Evolutionary conservation across 2,888 invertebrate species (phyloP), one percentile per base, ranked within the genome.

Genomic region (Aplocera efformata): DNA sequence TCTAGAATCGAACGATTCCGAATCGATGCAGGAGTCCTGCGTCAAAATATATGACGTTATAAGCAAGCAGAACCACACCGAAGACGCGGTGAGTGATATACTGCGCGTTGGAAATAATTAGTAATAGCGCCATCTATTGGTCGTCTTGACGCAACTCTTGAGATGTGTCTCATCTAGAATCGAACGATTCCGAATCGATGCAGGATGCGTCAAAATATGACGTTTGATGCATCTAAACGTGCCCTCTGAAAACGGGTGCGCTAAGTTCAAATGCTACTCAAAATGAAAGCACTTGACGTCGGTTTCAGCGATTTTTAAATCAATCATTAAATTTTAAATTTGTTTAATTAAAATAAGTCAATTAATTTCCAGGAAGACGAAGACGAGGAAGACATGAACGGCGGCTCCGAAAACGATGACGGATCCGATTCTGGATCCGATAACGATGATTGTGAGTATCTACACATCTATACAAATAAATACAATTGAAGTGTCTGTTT

Each of bases 31-130:
- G 68, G 98, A 98, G 81, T 96, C 96, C 1, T 93, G 94, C 52
- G 96, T 98, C 41, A 92, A 96, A 59, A 81, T 98, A 7, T 98
- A 98, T 75, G 97, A 98, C 69, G 95, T 98, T 10, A 98, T 98
- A 1, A 89, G 97, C 48, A 90, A 92, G 66, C 89, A 96, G 60
- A 95, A 94, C 67, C 94, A 95, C 65, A 97, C 97, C 55, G 97
- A 98, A 60, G 96, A 97, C 74, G 94, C 93, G 83, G 95, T 93
- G 47, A 75, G 82, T 66, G n/a, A n/a, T n/a, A n/a, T n/a, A 6
- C n/a, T n/a, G n/a, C n/a, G n/a, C n/a, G n/a, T n/a, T n/a, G n/a
- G n/a, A n/a, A n/a, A n/a, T n/a, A n/a, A n/a, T n/a, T n/a, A n/a
- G n/a, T n/a, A n/a, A n/a, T n/a, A n/a, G n/a, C n/a, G n/a, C n/a